Percentiles rank a stretch among this genome's conserved stretches.
These are phyloP conservation scores for Zosterops hypoxanthus DNA, from an alignment of 2,113 vertebrate species.

Conservation along the genomic window DNA sequence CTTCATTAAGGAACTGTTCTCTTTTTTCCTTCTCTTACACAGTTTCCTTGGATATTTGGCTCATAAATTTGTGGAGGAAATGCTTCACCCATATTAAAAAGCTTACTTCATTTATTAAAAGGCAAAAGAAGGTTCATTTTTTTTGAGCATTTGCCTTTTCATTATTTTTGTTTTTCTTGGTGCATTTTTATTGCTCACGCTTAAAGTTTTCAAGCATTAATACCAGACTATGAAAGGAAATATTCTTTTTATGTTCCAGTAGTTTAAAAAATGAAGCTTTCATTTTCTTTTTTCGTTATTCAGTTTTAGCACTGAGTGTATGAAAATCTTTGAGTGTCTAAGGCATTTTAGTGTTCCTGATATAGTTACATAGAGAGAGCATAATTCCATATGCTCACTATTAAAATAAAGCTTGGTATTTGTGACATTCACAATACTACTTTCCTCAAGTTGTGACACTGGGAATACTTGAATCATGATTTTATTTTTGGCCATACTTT, in stretches of 20 bases:
- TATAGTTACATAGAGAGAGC: background rate
- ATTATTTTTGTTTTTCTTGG: background rate
- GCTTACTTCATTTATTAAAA: background rate
- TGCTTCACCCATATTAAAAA: background rate
- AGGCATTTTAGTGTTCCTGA: background rate
- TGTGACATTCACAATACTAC: background rate
- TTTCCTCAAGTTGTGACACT: background rate
- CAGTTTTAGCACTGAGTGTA: background rate
- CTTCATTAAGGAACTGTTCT: background rate
- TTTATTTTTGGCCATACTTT: background rate
- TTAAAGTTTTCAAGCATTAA: background rate
- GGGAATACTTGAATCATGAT: background rate
- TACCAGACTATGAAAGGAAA: background rate
- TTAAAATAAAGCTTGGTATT: background rate
- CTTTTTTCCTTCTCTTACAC: background rate
- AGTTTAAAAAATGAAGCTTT: background rate
- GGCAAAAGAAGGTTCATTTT: background rate
- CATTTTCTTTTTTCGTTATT: background rate
- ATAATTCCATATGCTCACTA: background rate
- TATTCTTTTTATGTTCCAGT: background rate
- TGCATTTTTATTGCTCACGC: background rate
- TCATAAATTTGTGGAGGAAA: background rate
- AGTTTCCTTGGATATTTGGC: background rate
- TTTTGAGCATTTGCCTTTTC: background rate
- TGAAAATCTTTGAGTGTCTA: background rate